These are phyloP conservation scores for Catostylus mosaicus DNA, from an alignment of 30 jellyfish, hydroid and myxozoan species.

Conservation along the genomic window DNA sequence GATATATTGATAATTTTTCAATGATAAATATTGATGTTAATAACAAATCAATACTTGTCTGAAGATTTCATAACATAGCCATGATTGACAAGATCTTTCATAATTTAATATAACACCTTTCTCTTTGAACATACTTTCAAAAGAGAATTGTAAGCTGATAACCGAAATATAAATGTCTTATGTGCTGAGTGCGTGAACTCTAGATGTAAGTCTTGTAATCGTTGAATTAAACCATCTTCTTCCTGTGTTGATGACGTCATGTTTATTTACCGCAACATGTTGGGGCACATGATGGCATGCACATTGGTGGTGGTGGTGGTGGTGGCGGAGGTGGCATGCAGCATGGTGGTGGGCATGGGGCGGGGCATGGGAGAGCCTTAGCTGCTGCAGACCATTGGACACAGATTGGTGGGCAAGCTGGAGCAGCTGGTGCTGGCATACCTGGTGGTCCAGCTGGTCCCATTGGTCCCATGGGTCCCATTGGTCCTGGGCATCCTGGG, in stretches of 20 bases:
- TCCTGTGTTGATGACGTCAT: background rate
- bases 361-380: slow-evolving; percentile 69
- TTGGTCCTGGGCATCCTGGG: slow-evolving; percentile 84
- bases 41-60: background rate
- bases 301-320: slow-evolving; percentile 75
- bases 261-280: slow-evolving; percentile 64
- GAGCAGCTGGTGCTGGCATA: slow-evolving; percentile 97
- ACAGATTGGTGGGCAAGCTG: slow-evolving; percentile 93
- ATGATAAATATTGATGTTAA: background rate
- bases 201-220: background rate
- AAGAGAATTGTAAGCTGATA: background rate
- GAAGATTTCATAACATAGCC: background rate
- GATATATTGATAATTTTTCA: background rate
- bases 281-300: slow-evolving; percentile 78
- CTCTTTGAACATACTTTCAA: background rate
- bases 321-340: slow-evolving; percentile 68
- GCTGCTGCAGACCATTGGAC: slow-evolving; percentile 79
- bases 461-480: slow-evolving; percentile 86
- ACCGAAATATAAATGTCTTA: background rate
- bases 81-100: background rate
- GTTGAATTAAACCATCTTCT: background rate
- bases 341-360: slow-evolving; percentile 81
- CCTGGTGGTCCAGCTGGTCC: slow-evolving; percentile 99
- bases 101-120: background rate
- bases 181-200: background rate